Base-by-base conservation (phyloP, 2,113 vertebrate species). In the Apteryx owenii region DNA sequence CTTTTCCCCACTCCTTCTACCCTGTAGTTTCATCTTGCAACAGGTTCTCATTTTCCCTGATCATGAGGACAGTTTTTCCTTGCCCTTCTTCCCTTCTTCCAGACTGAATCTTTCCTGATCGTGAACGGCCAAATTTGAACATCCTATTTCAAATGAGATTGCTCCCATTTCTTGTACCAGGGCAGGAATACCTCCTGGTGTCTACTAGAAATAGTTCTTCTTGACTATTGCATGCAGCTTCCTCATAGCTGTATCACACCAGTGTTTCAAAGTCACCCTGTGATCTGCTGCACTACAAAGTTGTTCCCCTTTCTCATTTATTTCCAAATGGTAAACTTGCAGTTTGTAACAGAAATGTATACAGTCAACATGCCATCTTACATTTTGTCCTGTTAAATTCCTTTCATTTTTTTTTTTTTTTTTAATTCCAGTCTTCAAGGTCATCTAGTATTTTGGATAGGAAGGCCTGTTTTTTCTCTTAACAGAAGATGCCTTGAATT, bases 311-410 rank as follows among this genome's bases (percentile, higher is more conserved):
- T 75, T 58, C 66, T 85, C 48, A 48, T 26, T 46, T 38, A 36
- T 46, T 82, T 76, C 61, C 79, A 82, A 1, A 2, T 18, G 1
- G 19, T 60, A 77, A 90, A 46, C 14, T 10, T 38, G 19, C 60
- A 81, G 0, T 7, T 78, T 0, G 0, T n/a, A 36, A 23, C 9
- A 83, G 68, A 88, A 93, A 77, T 4, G 5, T 21, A 9, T 42
- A n/a, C 19, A 26, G 8, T 66, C 33, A 61, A 16, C 21, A 48
- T 12, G 12, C 28, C 64, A 5, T 51, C 28, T 61, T 56, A 5
- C 6, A 31, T 77, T 76, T 78, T 66, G 33, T 76, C 8, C 77
- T 44, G 6, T 29, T 48, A 68, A 54, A 88, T 79, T 76, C 70
- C 21, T 89, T 56, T 85, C 48, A 80, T 13, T 71, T 89, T 83